phyloP scores from a whole-genome alignment of 2,797 vertebrate genomes.

The Sebastes glaucus region DNA sequence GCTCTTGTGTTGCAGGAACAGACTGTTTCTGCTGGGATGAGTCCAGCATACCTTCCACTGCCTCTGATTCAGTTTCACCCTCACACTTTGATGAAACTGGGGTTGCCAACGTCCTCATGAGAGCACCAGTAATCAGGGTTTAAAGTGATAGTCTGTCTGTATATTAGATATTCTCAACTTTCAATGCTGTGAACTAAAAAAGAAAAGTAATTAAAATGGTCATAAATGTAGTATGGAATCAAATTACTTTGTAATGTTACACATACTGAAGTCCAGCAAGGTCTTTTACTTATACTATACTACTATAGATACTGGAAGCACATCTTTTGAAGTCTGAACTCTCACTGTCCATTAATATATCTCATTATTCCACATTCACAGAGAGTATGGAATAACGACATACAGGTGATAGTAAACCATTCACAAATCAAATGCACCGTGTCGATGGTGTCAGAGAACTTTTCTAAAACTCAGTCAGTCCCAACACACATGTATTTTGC shows the following conservation, averaged over 20 bases:
- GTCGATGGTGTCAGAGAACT: neutral
- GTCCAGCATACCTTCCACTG: conserved; percentile 39
- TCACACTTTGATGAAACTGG: neutral
- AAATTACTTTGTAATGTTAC: no score
- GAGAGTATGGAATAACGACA: neutral
- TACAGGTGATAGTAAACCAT: neutral
- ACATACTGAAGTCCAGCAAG: neutral
- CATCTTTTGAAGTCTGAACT: neutral
- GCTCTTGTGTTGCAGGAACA: conserved; percentile 11
- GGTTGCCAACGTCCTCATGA: neutral
- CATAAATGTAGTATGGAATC: neutral
- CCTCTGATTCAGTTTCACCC: conserved; percentile 41
- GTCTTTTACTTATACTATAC: neutral
- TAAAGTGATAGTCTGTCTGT: neutral
- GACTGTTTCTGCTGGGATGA: conserved; percentile 38
- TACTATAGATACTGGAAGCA: neutral
- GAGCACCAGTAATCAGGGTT: neutral
- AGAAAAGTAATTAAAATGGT: neutral
- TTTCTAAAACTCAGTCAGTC: neutral
- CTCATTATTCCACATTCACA: neutral
- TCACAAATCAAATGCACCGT: neutral
- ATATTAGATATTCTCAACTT: neutral
- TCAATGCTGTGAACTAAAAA: neutral
- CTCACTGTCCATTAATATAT: neutral
- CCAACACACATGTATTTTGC: neutral